A percentile compares a stretch with the other conserved stretches of the same genome.
Conservation (phyloP, 2,888 invertebrate genomes). For the Diarsia mendica region DNA sequence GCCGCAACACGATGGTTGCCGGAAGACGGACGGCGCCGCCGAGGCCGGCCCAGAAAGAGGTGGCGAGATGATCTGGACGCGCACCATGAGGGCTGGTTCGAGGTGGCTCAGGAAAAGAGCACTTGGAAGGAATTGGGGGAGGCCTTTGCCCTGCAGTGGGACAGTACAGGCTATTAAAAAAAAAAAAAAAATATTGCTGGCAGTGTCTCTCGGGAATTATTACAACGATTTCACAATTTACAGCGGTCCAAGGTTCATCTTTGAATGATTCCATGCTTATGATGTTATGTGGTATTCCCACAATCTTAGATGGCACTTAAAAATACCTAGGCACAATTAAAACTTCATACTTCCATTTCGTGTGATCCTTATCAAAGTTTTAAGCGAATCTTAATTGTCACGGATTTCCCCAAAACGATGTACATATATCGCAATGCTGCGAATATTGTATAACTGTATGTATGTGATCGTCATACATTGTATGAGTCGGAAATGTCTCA, state of each 20-base stretch:
- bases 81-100: too few species aligned
- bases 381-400: slow-evolving; percentile 32
- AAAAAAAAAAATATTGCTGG: too few species aligned
- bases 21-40: too few species aligned
- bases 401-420: slow-evolving; percentile 44
- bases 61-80: too few species aligned
- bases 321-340: slow-evolving; percentile 15
- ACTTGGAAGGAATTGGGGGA: too few species aligned
- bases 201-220: background rate
- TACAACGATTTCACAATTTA: too few species aligned
- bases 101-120: too few species aligned
- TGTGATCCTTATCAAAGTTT: slow-evolving; percentile 39
- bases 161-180: too few species aligned
- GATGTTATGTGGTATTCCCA: slow-evolving; percentile 12
- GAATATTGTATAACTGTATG: slow-evolving; percentile 21
- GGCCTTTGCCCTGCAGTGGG: too few species aligned
- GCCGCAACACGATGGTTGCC: too few species aligned
- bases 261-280: background rate
- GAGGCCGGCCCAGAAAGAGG: too few species aligned
- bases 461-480: slow-evolving; percentile 21
- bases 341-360: slow-evolving; percentile 8
- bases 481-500: slow-evolving; percentile 53
- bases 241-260: background rate
- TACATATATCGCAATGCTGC: slow-evolving; percentile 21
- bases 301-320: slow-evolving; percentile 6